These are phyloP conservation scores for Zaprionus tsacasi DNA, from an alignment of 1,140 invertebrate genomes.

Conservation along the genomic window DNA sequence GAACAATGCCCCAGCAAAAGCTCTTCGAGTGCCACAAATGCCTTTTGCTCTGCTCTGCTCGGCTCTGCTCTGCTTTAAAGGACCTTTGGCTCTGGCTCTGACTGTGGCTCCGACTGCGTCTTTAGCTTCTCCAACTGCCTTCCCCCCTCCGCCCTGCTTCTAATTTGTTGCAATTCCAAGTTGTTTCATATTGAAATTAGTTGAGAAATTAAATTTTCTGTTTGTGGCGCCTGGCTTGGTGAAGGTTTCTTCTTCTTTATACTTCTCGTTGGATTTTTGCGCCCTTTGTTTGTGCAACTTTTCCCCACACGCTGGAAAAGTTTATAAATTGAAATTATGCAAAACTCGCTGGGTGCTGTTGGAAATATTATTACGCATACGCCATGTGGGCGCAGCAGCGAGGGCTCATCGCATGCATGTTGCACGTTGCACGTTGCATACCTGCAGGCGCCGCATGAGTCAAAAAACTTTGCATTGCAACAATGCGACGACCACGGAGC, in stretches of 20 bases:
- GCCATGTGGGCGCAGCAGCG: slow-evolving; percentile 52
- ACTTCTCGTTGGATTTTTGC: slow-evolving; percentile 23
- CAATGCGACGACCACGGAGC: slow-evolving; percentile 35
- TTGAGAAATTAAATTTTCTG: slow-evolving; percentile 69
- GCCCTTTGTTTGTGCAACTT: slow-evolving; percentile 61
- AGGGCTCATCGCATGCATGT: slow-evolving; percentile 30
- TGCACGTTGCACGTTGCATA: slow-evolving; percentile 47
- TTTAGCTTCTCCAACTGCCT: background rate
- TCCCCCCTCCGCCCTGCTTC: background rate
- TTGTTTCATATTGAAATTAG: slow-evolving; percentile 73
- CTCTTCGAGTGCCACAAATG: slow-evolving; percentile 71
- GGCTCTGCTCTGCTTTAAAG: slow-evolving; percentile 15
- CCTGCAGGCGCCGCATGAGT: slow-evolving; percentile 53
- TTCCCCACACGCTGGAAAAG: slow-evolving; percentile 40
- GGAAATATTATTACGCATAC: slow-evolving; percentile 77
- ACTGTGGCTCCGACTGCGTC: background rate
- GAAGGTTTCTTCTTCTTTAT: slow-evolving; percentile 9
- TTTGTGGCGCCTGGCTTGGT: slow-evolving; percentile 51
- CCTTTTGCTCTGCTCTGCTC: slow-evolving; percentile 30
- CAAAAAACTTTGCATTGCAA: slow-evolving; percentile 62
- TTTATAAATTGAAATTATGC: slow-evolving; percentile 78
- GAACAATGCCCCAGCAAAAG: slow-evolving; percentile 66
- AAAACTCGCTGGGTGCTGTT: slow-evolving; percentile 55
- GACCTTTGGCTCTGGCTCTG: background rate
- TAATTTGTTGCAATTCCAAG: slow-evolving; percentile 71